Base-by-base conservation (phyloP, 2,888 invertebrate genomes). In the Girardia tigrina region DNA sequence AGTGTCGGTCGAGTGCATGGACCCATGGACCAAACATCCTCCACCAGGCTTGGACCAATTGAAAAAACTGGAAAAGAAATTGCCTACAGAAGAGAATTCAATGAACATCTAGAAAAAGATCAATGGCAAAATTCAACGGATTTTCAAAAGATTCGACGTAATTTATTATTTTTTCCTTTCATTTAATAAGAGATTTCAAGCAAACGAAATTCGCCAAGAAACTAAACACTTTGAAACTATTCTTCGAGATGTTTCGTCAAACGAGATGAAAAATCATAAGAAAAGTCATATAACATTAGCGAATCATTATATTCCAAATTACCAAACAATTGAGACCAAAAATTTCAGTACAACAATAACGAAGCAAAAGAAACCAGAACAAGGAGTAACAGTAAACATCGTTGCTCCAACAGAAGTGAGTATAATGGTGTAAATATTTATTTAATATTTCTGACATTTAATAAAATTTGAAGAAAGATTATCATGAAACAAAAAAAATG, bases 1-100 rank as follows among this genome's bases (percentile, higher is more conserved):
- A 77, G 73, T 28, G 77, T 29, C 16, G 76, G 77, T 28, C 29
- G 42, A n/a, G 71, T 77, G 14, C 77, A 77, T 36, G 77, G 77
- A 23, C 77, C 77, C 8, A 77, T 77, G 77, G 77, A 77, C 28
- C 77, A 77, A 42, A 69, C 71, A 28, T 75, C 75, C 28, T 28
- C 74, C 14, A 29, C 42, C 4, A 69, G 75, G 20, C 75, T 75
- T 72, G 75, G 75, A 56, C 70, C 75, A 69, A 73, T 75, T 23
- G 75, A 76, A 20, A 76, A 76, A 20, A 27, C 73, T 1, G 27
- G 28, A 1, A n/a, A n/a, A n/a, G 56, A 56, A 56, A 56, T 56
- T 8, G 56, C 4, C n/a, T 56, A 20, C 23, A 4, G 56, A 56
- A 56, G 56, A n/a, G 56, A 56, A 56, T 56, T 56, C n/a, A 56